Conservation (phyloP, 2,113 vertebrate genomes). For the Vulpes vulpes region DNA sequence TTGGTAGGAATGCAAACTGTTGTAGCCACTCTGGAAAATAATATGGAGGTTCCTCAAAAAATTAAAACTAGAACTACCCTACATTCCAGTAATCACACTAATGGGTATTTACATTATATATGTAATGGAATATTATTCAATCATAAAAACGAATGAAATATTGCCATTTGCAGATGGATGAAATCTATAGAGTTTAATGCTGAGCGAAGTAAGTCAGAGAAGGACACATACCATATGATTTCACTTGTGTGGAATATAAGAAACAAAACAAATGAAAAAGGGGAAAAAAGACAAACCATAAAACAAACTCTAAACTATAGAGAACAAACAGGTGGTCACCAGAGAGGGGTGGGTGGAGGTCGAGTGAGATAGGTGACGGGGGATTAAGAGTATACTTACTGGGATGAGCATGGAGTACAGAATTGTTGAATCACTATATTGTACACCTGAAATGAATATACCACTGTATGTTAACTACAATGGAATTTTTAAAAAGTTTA, state of each 20-base stretch:
- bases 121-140: not conserved
- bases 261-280: not conserved
- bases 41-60: not conserved
- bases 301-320: not conserved
- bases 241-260: not conserved
- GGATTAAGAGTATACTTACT: not conserved
- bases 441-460: not conserved
- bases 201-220: not conserved
- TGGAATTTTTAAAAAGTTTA: not conserved
- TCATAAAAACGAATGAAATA: not conserved
- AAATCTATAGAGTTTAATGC: not conserved
- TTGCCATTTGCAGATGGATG: not conserved
- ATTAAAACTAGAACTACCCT: not conserved
- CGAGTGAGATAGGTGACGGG: not conserved
- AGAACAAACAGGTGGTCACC: not conserved
- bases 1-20: not conserved
- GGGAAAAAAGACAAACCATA: not conserved
- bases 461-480: not conserved
- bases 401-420: not conserved
- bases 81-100: not conserved
- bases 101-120: not conserved
- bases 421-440: not conserved
- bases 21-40: not conserved
- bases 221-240: not conserved
- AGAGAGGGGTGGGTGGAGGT: not conserved